phyloP scores from a whole-genome alignment of 2,888 invertebrate genomes.

The Chrysolina americana region DNA sequence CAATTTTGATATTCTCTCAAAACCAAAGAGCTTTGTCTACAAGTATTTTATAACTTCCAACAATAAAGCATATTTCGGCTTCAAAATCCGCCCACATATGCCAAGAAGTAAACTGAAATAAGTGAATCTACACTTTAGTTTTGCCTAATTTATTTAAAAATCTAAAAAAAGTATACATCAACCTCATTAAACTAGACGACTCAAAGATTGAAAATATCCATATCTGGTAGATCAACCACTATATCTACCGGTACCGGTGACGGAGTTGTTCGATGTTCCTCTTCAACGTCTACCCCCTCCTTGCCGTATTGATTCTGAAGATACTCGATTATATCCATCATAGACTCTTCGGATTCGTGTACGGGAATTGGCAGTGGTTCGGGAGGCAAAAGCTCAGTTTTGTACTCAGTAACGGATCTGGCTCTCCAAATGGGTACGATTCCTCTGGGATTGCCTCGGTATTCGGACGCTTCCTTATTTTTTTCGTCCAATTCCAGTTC shows the following conservation, averaged over 20 bases:
- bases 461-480: conserved; percentile 61
- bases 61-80: no score
- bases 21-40: no score
- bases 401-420: conserved; percentile 76
- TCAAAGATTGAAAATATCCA: conserved; percentile 52
- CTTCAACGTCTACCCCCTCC: conserved; percentile 64
- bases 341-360: conserved; percentile 76
- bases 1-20: no score
- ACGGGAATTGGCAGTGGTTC: conserved; percentile 79
- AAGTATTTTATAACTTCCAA: no score
- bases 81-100: no score
- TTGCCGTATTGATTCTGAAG: conserved; percentile 71
- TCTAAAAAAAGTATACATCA: not conserved
- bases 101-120: no score
- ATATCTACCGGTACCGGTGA: conserved; percentile 58
- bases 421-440: conserved; percentile 78
- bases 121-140: no score
- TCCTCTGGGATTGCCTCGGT: conserved; percentile 62
- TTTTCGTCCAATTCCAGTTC: conserved; percentile 71
- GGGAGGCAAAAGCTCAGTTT: conserved; percentile 79
- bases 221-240: conserved; percentile 53
- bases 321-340: conserved; percentile 69
- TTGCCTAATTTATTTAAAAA: not conserved
- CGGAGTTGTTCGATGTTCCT: conserved; percentile 64
- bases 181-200: not conserved